Conservation (phyloP, 2,888 invertebrate genomes). For the Himalopsyche kuldschensis region DNA sequence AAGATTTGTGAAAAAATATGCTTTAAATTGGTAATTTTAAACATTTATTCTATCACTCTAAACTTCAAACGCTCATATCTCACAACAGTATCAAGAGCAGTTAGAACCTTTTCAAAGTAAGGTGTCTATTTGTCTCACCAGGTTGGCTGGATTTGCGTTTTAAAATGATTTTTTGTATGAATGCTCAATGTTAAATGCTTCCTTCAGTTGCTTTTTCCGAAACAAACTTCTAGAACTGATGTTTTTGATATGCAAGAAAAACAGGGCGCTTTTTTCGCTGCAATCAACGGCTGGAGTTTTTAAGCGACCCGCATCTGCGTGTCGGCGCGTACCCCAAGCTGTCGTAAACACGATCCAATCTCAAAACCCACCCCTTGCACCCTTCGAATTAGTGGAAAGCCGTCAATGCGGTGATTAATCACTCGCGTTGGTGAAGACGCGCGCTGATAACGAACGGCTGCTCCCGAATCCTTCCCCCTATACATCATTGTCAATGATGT, state of each 20-base stretch:
- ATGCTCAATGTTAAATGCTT: too few relatives aligned
- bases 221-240: neutral
- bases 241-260: neutral
- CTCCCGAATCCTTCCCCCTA: slow-evolving; percentile 14
- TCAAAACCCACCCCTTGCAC: neutral
- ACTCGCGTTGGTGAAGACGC: neutral
- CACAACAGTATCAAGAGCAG: too few relatives aligned
- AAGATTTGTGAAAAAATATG: too few relatives aligned
- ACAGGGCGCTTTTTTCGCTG: neutral
- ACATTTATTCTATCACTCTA: too few relatives aligned
- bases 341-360: neutral
- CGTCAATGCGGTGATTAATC: neutral
- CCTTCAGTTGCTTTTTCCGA: too few relatives aligned
- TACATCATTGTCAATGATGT: slow-evolving; percentile 23
- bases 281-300: neutral
- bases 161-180: too few relatives aligned
- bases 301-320: too few relatives aligned
- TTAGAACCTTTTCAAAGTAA: too few relatives aligned
- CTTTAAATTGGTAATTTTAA: too few relatives aligned
- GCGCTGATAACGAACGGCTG: slow-evolving; percentile 23
- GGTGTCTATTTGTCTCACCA: too few relatives aligned
- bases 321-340: neutral
- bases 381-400: neutral
- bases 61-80: too few relatives aligned
- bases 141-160: too few relatives aligned